Evolutionary conservation across 2,888 invertebrate species (phyloP), one percentile per base, ranked within the genome.

Genomic region (Halocaridina rubra): DNA sequence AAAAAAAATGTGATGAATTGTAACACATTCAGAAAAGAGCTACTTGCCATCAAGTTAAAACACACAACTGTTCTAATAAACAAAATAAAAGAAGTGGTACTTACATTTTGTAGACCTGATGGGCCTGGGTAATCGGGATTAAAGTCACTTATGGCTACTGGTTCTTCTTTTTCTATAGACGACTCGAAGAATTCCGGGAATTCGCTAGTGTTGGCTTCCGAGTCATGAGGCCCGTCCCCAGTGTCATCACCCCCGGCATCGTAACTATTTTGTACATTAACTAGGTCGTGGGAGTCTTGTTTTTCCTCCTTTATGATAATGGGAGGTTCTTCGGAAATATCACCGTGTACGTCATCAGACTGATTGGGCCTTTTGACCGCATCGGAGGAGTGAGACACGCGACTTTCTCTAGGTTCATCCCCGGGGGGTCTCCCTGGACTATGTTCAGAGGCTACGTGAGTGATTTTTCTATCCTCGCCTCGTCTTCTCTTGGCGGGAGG

Each of bases 81-180:
- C n/a, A n/a, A n/a, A n/a, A n/a, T 2, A 46, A 46, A 10, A 46
- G 46, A 46, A 13, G 1, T 2, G 46, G 46, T 22, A 86, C 86
- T 86, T 72, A 86, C 86, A 82, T 81, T 82, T 81, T 86, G 86
- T n/a, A 86, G 74, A 57, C 86, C 86, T 8, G 86, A 86, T 19
- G 86, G 86, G n/a, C 86, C 86, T 5, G 86, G 79, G 57, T 82
- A 86, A 8, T 86, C 86, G 53, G 86, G 82, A 27, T 81, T 80
- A 80, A 82, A 86, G 33, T 86, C 86, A 75, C 86, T 82, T 67
- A 86, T 67, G 13, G 74, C 82, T 33, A 86, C 82, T n/a, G 81
- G 82, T 16, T 86, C 86, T 71, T 86, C 86, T 13, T 82, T 86
- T 84, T 86, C 86, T 46, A 86, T 71, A 13, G 79, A 82, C 27